Evolutionary conservation across 2,113 vertebrate species (phyloP).

Genomic region (Pristiophorus japonicus): DNA sequence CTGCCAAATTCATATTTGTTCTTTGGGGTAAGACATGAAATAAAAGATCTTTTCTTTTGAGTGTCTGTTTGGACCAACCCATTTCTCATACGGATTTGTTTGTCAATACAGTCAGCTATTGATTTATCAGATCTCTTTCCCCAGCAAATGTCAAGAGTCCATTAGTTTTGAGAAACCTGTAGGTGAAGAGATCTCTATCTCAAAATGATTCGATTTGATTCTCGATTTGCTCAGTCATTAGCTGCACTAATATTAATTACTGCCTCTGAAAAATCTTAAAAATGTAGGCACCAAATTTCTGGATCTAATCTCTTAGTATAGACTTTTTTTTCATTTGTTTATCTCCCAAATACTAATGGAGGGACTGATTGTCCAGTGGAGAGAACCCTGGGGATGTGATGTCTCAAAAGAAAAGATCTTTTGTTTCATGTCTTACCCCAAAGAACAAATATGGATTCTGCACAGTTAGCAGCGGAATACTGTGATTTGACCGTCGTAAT

Average conservation of each 20-base stretch:
- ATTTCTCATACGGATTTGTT: neutral
- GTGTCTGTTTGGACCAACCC: neutral
- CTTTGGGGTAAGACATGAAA: neutral
- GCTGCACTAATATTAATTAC: neutral
- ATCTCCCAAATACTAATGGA: neutral
- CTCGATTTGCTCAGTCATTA: no score
- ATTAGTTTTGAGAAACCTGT: neutral
- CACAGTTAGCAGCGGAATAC: neutral
- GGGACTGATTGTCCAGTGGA: neutral
- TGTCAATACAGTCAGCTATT: neutral
- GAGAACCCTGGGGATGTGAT: neutral
- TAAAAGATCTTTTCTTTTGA: neutral
- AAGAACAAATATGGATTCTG: neutral
- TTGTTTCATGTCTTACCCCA: neutral
- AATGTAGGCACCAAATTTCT: neutral
- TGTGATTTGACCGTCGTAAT: neutral
- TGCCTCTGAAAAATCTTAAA: neutral
- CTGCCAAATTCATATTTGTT: neutral
- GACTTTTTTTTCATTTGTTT: neutral
- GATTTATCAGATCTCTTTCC: neutral
- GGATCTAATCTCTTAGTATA: neutral
- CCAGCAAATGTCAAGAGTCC: neutral
- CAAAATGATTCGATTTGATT: neutral
- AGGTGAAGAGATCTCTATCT: neutral
- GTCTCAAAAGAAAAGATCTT: neutral